Percentiles rank a stretch among this genome's conserved stretches.
Conservation (phyloP, 2,888 invertebrate species). For the Amblyteles armatorius region DNA sequence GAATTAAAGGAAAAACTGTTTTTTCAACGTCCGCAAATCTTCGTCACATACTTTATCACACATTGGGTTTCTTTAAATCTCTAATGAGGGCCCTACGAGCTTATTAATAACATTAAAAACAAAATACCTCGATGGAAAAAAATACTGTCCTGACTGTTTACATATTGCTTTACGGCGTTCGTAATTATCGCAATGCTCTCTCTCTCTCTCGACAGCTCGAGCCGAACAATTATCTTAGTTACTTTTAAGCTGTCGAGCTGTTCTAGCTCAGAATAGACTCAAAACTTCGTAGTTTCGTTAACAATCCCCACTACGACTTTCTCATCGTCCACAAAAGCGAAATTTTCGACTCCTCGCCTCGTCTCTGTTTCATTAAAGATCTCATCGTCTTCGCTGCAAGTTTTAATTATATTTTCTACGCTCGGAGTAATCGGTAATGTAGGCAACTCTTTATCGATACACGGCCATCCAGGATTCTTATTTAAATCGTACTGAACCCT, state of each 20-base stretch:
- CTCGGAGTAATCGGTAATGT: constrained; percentile 76
- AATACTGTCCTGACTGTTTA: constrained; percentile 57
- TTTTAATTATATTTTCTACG: constrained; percentile 75
- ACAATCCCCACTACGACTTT: background rate
- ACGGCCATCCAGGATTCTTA: constrained; percentile 88
- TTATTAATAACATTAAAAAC: constrained; percentile 32
- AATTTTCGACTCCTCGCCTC: constrained; percentile 62
- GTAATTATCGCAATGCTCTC: constrained; percentile 25
- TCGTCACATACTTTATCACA: constrained; percentile 43
- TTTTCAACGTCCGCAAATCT: constrained; percentile 18
- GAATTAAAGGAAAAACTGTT: background rate
- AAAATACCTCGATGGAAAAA: constrained; percentile 45
- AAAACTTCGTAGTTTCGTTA: constrained; percentile 70
- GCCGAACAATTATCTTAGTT: background rate
- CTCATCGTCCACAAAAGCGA: constrained; percentile 71
- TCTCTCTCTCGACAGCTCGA: background rate
- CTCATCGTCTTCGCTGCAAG: constrained; percentile 63
- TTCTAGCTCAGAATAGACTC: background rate
- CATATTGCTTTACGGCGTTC: constrained; percentile 24
- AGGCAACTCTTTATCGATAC: constrained; percentile 78
- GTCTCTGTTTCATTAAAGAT: constrained; percentile 37
- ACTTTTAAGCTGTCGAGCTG: background rate
- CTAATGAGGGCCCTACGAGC: constrained; percentile 12
- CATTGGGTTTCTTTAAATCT: constrained; percentile 20
- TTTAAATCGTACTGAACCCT: constrained; percentile 87